Evolutionary conservation across 2,888 invertebrate species (phyloP), one percentile per base, ranked within the genome.

Genomic region (Reticulitermes lucifugus): DNA sequence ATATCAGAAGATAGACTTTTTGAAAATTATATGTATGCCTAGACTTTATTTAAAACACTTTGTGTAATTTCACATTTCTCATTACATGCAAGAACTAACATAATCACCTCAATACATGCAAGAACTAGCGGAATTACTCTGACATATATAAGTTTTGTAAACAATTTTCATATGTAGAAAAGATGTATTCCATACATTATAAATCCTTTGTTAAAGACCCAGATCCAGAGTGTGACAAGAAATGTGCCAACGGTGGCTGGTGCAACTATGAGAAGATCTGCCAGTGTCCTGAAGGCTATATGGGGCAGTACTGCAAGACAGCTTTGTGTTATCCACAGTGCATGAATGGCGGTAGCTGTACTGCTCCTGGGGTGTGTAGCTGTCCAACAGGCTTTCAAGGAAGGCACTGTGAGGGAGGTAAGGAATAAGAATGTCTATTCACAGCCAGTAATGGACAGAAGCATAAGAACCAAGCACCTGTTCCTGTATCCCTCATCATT

Each of bases 301-400:
- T 97, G 94, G 98, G 98, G 4, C 96, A 96, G 89, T 96, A 97
- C 90, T 98, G 98, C 89, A 94, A 96, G 89, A 97, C 96, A 87
- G 97, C 98, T 60, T 93, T 98, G 70, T 98, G 98, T 90, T 98
- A 97, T 92, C 97, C 98, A 55, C 96, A 96, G 89, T 98, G 98
- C 89, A 95, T 97, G 95, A 97, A 98, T 91, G 97, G 97, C 10
- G 98, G 98, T 14, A 97, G 96, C 89, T 98, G 98, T 90, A 96
- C 97, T 29, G 96, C 96, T 51, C 98, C 98, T 7, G 97, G 97
- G 1, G 92, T 96, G 5, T 98, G 98, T 90, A 96, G 96, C 87
- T 98, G 97, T 89, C 96, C 96, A 22, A 93, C 94, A n/a, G 98
- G 98, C 21, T 98, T 96, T 91, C 97, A 98, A 92, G 98, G 97